Conservation (phyloP, 2,888 invertebrate species). For the Gymnoscelis rufifasciata region DNA sequence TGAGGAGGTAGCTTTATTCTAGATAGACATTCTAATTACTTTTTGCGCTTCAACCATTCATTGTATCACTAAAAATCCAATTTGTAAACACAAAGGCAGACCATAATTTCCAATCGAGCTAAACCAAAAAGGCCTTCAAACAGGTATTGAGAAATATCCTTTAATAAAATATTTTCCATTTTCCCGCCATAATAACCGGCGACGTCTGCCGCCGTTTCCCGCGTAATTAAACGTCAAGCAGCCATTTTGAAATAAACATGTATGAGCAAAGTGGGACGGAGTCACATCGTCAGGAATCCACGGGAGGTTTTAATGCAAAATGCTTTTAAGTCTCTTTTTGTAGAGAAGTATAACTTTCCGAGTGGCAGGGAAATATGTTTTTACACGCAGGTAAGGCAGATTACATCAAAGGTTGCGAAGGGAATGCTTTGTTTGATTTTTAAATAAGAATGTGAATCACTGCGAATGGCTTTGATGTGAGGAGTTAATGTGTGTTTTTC, state of each 20-base stretch:
- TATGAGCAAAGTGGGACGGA: constrained; percentile 32
- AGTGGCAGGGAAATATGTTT: neutral
- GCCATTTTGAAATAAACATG: constrained; percentile 55
- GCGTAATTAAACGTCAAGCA: constrained; percentile 66
- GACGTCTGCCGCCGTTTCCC: constrained; percentile 33
- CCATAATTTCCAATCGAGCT: too few species aligned
- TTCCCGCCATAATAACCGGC: constrained; percentile 26
- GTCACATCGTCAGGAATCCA: constrained; percentile 24
- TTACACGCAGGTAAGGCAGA: too few species aligned
- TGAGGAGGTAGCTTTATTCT: too few species aligned
- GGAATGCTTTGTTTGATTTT: neutral
- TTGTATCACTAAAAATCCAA: too few species aligned
- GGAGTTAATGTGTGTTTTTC: too few species aligned
- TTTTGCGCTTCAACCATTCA: too few species aligned
- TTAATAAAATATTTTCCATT: constrained; percentile 21
- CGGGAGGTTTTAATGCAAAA: constrained; percentile 22
- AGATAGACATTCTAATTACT: neutral
- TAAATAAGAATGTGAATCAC: neutral
- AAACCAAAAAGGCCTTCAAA: too few species aligned
- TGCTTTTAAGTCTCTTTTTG: constrained; percentile 19
- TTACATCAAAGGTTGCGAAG: neutral
- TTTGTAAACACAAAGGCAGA: too few species aligned
- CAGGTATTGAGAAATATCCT: constrained; percentile 1
- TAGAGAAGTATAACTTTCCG: constrained; percentile 5
- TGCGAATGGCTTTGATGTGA: too few species aligned